Evolutionary conservation across 2,797 vertebrate species (phyloP).

Genomic region (Geotrypetes seraphini): DNA sequence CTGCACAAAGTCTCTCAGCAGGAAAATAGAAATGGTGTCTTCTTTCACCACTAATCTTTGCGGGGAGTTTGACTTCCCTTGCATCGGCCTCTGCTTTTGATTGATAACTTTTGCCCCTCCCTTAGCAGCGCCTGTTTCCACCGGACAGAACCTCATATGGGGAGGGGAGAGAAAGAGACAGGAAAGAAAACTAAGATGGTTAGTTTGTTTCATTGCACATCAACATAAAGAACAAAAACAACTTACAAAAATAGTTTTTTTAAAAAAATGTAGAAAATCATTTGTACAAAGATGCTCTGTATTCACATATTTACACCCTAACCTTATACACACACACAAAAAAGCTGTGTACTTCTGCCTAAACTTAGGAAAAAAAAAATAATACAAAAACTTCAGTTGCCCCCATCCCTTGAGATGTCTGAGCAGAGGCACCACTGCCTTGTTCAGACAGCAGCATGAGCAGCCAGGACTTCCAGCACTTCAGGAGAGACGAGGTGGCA

Average conservation of each 20-base stretch:
- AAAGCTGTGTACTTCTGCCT: too few relatives aligned
- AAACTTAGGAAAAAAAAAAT: too few relatives aligned
- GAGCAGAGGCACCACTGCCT: too few relatives aligned
- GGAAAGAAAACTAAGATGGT: constrained; percentile 53
- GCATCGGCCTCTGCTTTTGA: too few relatives aligned
- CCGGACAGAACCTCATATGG: constrained; percentile 26
- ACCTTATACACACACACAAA: constrained; percentile 12
- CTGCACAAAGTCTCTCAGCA: constrained; percentile 1
- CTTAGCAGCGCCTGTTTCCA: not conserved
- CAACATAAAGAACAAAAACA: constrained; percentile 2
- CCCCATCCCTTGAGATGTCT: too few relatives aligned
- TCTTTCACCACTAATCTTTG: constrained; percentile 23
- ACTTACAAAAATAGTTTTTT: constrained; percentile 1
- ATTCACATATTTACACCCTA: constrained; percentile 16
- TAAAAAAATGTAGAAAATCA: constrained; percentile 10
- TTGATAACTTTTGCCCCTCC: not conserved
- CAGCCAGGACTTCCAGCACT: too few relatives aligned
- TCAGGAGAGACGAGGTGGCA: too few relatives aligned
- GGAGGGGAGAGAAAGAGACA: too few relatives aligned
- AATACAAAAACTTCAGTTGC: too few relatives aligned
- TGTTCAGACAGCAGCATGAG: too few relatives aligned
- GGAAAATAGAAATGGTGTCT: constrained; percentile 2
- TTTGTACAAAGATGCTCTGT: constrained; percentile 1
- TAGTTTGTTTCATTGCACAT: constrained; percentile 37
- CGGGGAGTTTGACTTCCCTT: too few relatives aligned